A percentile compares a stretch with the other conserved stretches of the same genome.
These are phyloP conservation scores for Pantherophis guttatus DNA, from an alignment of 2,113 vertebrate genomes.

Conservation along the genomic window DNA sequence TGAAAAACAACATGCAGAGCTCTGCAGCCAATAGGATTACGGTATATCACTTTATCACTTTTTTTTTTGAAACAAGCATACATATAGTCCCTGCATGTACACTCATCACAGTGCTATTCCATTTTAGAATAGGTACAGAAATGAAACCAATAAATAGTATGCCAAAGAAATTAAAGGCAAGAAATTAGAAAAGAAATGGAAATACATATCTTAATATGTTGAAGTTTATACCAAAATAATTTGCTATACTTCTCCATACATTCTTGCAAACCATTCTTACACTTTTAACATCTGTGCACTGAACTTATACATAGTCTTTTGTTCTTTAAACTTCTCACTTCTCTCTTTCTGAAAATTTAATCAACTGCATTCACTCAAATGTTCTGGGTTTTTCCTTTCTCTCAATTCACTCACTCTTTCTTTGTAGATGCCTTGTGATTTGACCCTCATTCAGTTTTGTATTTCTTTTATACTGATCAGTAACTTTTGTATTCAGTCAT, in stretches of 20 bases:
- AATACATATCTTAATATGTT: not conserved
- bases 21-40: slow-evolving; percentile 51
- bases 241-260: not conserved
- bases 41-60: slow-evolving; percentile 36
- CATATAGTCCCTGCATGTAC: not conserved
- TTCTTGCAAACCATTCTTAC: not conserved
- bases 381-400: not conserved
- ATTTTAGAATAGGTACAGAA: not conserved
- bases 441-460: not conserved
- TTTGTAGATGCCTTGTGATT: not conserved
- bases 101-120: not conserved
- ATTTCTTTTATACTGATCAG: not conserved
- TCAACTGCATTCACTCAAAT: not conserved
- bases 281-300: not conserved
- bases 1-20: slow-evolving; percentile 27
- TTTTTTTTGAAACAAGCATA: not conserved
- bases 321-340: not conserved
- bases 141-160: not conserved
- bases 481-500: not conserved
- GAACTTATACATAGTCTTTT: not conserved
- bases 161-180: not conserved
- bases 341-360: not conserved
- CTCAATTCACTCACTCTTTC: not conserved
- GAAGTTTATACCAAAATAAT: not conserved
- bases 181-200: not conserved